Conservation (phyloP, 2,888 invertebrate species). For the Philereme vetulata region DNA sequence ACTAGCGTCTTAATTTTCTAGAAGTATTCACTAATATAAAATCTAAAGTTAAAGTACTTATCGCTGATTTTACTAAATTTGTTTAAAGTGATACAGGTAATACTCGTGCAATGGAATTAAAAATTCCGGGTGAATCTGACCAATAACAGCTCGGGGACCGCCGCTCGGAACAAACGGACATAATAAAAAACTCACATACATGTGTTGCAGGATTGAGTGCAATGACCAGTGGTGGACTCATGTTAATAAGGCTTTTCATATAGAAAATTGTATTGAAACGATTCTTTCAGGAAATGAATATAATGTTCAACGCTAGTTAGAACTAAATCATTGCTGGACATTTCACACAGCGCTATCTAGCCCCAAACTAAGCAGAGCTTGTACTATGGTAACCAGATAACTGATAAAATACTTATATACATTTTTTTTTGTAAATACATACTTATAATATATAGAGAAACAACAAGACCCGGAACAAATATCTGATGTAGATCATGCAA, state of each 20-base stretch:
- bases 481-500: too few species aligned
- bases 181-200: constrained; percentile 73
- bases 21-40: background rate
- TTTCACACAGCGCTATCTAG: too few species aligned
- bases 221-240: constrained; percentile 27
- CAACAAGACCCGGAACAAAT: too few species aligned
- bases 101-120: constrained; percentile 49
- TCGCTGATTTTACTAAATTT: background rate
- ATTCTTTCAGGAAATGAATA: background rate
- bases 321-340: too few species aligned
- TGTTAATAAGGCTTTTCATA: constrained; percentile 13
- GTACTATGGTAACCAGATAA: too few species aligned
- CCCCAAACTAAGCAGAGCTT: too few species aligned
- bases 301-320: too few species aligned
- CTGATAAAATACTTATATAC: too few species aligned
- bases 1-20: too few species aligned
- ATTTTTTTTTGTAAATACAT: too few species aligned
- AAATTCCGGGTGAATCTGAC: constrained; percentile 50
- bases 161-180: constrained; percentile 37
- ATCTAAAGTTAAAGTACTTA: too few species aligned
- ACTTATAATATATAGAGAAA: too few species aligned
- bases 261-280: constrained; percentile 5
- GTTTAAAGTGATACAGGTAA: constrained; percentile 7
- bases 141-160: constrained; percentile 45
- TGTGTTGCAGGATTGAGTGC: constrained; percentile 58